Evolutionary conservation across 1,140 invertebrate genomes (phyloP).

Genomic region (Rhynchophorus ferrugineus): DNA sequence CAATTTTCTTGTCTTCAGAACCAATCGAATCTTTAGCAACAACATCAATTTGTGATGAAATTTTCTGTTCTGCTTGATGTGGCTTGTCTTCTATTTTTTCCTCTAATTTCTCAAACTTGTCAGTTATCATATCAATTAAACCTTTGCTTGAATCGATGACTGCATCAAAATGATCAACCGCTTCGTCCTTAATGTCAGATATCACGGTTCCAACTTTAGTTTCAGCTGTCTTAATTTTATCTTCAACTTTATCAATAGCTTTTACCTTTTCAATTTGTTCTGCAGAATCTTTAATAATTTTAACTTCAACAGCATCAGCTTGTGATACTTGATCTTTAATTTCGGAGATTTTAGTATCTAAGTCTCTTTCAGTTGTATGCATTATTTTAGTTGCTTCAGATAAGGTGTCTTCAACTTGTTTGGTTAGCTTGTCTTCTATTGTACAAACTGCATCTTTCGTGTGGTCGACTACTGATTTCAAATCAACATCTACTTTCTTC

Average conservation of each 20-base stretch:
- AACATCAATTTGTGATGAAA: no score
- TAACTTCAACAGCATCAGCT: neutral
- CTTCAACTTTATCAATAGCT: conserved; percentile 10
- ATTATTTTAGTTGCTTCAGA: neutral
- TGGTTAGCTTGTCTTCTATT: no score
- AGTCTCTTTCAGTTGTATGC: neutral
- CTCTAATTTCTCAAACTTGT: neutral
- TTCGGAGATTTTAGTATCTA: neutral
- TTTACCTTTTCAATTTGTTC: conserved; percentile 11
- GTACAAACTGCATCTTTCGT: no score
- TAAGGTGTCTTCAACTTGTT: no score
- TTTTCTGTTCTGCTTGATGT: no score
- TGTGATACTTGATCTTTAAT: conserved; percentile 11
- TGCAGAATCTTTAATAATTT: conserved; percentile 2
- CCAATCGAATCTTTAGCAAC: no score
- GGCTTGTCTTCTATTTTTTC: neutral
- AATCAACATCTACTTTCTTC: no score
- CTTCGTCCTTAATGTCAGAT: conserved; percentile 1
- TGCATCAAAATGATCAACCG: neutral
- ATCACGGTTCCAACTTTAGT: neutral
- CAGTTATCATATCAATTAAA: no score
- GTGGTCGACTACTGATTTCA: no score
- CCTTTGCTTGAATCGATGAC: neutral
- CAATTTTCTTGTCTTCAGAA: neutral
- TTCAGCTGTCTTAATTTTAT: neutral